Evolutionary conservation across 2,113 vertebrate genomes (phyloP), one percentile per base, ranked within the genome.

Genomic region (Osmerus eperlanus): DNA sequence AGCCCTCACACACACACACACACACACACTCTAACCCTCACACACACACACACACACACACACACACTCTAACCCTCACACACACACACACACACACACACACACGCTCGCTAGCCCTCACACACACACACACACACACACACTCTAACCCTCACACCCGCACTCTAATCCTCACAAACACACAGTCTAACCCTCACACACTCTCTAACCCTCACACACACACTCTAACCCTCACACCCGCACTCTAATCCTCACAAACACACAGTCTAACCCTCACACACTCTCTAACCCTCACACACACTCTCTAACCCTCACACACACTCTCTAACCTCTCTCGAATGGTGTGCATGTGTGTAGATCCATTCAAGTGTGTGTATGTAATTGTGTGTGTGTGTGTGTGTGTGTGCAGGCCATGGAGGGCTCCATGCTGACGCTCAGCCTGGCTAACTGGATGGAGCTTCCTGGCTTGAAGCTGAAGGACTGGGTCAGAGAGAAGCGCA

Each of bases 361-460:
- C 3, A 5, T 16, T 71, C 51, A 21, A 55, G 1, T 56, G 56
- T 11, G 64, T 65, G 19, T 36, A 18, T 15, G 19, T 65, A 21
- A 65, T 51, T 28, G 8, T 76, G 13, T 74, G n/a, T 52, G 11
- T 63, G 56, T 32, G 21, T 36, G 11, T 67, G 18, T 75, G 11
- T 32, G 58, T 71, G 12, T 52, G 3, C 85, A 94, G 93, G 89
- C 91, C 0, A 94, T 94, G 93, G 93, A 94, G 77, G 91, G 92
- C 51, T 93, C 93, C 59, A 93, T 94, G 92, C 80, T 93, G 2
- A 94, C 93, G 0, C 89, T 94, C 55, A 94, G 93, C 64, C 82
- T 94, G 59, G 92, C 92, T 1, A 93, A 92, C 85, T 94, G 93
- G 93, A 94, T 94, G 93, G 93, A 94, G 69, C 92, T 94, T 16